Base-by-base conservation (phyloP, 2,797 vertebrate genomes). In the Synanceia verrucosa region DNA sequence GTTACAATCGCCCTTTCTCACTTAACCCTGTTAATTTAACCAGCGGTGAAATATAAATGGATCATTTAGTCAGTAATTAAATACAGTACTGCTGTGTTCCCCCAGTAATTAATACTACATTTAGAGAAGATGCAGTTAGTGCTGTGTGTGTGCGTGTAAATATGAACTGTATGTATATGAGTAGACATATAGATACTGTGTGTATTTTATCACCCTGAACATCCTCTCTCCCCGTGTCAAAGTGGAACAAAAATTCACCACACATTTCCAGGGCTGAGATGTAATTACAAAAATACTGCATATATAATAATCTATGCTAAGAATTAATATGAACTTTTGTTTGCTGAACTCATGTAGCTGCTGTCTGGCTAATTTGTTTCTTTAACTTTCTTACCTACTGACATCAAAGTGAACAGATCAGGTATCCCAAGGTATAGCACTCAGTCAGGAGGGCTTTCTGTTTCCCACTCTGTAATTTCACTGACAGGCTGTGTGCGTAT, bases 41-140 rank as follows among this genome's bases (percentile, higher is more conserved):
- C 79, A 78, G 86, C 73, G 73, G 81, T 84, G 81, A 89, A 91
- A 81, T 90, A 87, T 89, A 91, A 94, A 92, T 92, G 86, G 88
- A 89, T 93, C 85, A 93, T 91, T 94, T 94, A 92, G 89, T 83
- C 78, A 55, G 87, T 93, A 92, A 93, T 94, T 93, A 94, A 93
- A 86, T 90, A 87, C 85, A 90, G 86, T 91, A 79, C 87, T 90
- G 89, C 86, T 85, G 87, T 80, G 83, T 90, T 94, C 82, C 83
- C 79, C 61, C 86, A 82, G 89, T 93, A 93, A 92, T 92, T 92
- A 92, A 90, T 91, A 91, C 79, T 83, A 86, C 79, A 90, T 91
- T 92, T 88, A 82, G 86, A 82, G 70, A 65, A 78, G 79, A 82
- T 90, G 77, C 79, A 81, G 79, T 85, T 83, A 72, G 70, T 65